Evolutionary conservation across 2,797 vertebrate species (phyloP).

Genomic region (Gallinago nigripennis): DNA sequence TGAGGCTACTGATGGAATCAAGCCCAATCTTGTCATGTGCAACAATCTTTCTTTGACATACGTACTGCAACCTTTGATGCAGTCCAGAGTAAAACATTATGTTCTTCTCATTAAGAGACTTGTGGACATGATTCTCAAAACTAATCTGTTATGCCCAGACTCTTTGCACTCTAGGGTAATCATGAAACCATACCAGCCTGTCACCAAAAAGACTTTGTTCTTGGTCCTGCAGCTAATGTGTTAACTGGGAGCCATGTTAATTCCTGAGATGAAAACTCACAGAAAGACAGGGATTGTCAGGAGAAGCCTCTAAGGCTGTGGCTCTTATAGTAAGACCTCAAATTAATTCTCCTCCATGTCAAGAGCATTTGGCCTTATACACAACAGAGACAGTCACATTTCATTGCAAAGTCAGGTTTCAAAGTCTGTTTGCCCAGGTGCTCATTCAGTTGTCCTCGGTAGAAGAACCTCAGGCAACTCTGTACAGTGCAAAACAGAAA

Average conservation of each 20-base stretch:
- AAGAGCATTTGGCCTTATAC: slow-evolving; percentile 45
- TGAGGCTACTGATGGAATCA: not conserved
- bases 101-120: not conserved
- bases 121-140: accelerated
- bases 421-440: slow-evolving; percentile 48
- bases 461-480: not conserved
- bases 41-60: accelerated
- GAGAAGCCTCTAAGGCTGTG: slow-evolving; percentile 24
- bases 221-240: not conserved
- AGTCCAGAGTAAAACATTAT: accelerated
- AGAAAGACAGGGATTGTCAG: not conserved
- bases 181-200: accelerated
- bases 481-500: not conserved
- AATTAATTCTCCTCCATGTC: slow-evolving; percentile 46
- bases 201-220: not conserved
- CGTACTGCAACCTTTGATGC: not conserved
- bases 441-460: not conserved
- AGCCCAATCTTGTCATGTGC: not conserved
- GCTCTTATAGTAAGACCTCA: not conserved
- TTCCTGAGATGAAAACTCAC: not conserved
- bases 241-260: not conserved
- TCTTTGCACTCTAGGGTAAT: accelerated
- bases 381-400: slow-evolving; percentile 20
- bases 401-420: slow-evolving; percentile 29
- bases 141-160: accelerated